Evolutionary conservation across 2,113 vertebrate species (phyloP).

Genomic region (Miniopterus natalensis): DNA sequence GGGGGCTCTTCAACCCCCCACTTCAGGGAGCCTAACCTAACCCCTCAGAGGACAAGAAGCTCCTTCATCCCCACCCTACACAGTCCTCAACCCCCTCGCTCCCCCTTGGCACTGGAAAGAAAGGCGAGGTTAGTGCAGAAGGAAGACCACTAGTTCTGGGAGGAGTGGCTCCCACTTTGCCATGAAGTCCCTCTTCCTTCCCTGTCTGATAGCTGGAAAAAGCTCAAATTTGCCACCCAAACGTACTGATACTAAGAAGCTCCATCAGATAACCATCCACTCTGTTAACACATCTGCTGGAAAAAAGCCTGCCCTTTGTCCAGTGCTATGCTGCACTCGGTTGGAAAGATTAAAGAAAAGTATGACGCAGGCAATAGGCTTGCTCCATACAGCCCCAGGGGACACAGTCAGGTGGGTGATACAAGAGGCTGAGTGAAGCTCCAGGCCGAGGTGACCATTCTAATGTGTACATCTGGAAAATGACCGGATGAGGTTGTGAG

Average conservation of each 20-base stretch:
- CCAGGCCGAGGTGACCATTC: not conserved
- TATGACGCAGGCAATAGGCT: not conserved
- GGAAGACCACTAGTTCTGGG: not conserved
- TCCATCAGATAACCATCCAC: no score
- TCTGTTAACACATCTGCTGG: not conserved
- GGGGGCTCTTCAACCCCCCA: not conserved
- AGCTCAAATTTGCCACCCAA: not conserved
- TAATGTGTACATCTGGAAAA: not conserved
- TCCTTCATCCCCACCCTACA: not conserved
- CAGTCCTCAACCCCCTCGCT: not conserved
- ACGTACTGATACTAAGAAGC: not conserved
- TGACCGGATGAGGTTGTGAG: not conserved
- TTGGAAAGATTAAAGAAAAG: not conserved
- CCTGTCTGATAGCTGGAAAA: not conserved
- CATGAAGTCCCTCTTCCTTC: no score
- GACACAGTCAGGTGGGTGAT: not conserved
- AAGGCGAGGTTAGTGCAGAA: not conserved
- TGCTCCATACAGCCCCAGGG: not conserved
- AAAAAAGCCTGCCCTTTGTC: no score
- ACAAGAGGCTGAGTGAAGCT: accelerated
- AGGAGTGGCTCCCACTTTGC: not conserved
- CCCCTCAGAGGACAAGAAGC: not conserved
- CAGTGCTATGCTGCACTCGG: not conserved
- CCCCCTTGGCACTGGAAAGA: not conserved
- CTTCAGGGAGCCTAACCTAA: not conserved